These are phyloP conservation scores for Phymastichus coffea DNA, from an alignment of 1,140 invertebrate genomes.

Conservation along the genomic window DNA sequence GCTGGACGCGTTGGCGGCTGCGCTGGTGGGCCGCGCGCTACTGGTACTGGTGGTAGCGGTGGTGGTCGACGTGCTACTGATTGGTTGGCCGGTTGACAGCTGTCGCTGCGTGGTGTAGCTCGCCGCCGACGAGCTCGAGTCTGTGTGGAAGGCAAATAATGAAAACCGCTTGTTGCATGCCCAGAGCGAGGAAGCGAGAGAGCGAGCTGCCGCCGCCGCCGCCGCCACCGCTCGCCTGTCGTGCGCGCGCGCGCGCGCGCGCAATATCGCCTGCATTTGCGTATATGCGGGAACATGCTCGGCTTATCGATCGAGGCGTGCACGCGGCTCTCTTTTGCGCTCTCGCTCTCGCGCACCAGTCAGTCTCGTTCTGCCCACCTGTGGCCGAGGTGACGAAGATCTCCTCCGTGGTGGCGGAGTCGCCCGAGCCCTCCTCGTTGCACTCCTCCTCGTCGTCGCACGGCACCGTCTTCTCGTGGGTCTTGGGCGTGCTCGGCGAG, in stretches of 20 bases:
- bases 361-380: too few species aligned
- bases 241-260: too few species aligned
- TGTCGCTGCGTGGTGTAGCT: slow-evolving; percentile 49
- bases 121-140: slow-evolving; percentile 47
- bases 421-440: slow-evolving; percentile 69
- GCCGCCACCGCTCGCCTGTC: too few species aligned
- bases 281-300: too few species aligned
- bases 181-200: not conserved
- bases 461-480: slow-evolving; percentile 44
- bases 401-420: slow-evolving; percentile 64
- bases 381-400: slow-evolving; percentile 61
- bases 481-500: slow-evolving; percentile 57
- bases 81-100: slow-evolving; percentile 42
- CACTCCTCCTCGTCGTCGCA: slow-evolving; percentile 82
- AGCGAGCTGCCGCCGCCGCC: too few species aligned
- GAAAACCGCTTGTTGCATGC: not conserved
- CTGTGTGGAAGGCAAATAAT: slow-evolving; percentile 37
- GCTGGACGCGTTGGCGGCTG: too few species aligned
- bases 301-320: too few species aligned
- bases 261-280: too few species aligned
- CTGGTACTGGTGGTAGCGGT: slow-evolving; percentile 9
- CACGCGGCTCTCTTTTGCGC: too few species aligned
- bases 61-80: slow-evolving; percentile 32
- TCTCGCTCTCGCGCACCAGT: too few species aligned
- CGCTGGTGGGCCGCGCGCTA: too few species aligned